These are phyloP conservation scores for Drosophila sproati DNA, from an alignment of 1,140 invertebrate species.

Conservation along the genomic window DNA sequence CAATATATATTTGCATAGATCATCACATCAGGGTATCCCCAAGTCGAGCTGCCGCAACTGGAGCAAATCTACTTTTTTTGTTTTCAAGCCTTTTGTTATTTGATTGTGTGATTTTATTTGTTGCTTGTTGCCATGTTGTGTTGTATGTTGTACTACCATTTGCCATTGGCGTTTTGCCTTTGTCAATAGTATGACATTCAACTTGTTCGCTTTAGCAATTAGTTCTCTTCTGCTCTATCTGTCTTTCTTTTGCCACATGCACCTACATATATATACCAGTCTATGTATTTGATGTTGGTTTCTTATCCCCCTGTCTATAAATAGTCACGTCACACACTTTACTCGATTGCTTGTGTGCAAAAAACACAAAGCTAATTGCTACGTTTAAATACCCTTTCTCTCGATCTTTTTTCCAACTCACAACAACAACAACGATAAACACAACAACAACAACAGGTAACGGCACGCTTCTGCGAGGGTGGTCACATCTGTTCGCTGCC, in stretches of 20 bases:
- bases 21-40: too few relatives aligned
- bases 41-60: too few relatives aligned
- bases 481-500: constrained; percentile 88
- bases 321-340: constrained; percentile 6
- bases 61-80: too few relatives aligned
- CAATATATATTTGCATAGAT: neutral
- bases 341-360: neutral
- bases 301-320: neutral
- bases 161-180: constrained; percentile 2
- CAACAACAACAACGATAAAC: too few relatives aligned
- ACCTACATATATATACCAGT: too few relatives aligned
- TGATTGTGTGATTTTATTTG: neutral
- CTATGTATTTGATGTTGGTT: neutral
- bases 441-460: constrained; percentile 51
- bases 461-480: constrained; percentile 85
- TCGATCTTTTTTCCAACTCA: neutral
- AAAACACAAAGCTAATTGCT: constrained; percentile 23
- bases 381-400: constrained; percentile 16
- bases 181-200: neutral
- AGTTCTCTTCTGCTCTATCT: neutral
- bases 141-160: neutral
- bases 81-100: neutral
- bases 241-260: neutral
- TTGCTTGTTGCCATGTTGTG: neutral
- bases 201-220: constrained; percentile 9